phyloP scores from a whole-genome alignment of 2,888 invertebrate species.

The Acanthopleura granulata region DNA sequence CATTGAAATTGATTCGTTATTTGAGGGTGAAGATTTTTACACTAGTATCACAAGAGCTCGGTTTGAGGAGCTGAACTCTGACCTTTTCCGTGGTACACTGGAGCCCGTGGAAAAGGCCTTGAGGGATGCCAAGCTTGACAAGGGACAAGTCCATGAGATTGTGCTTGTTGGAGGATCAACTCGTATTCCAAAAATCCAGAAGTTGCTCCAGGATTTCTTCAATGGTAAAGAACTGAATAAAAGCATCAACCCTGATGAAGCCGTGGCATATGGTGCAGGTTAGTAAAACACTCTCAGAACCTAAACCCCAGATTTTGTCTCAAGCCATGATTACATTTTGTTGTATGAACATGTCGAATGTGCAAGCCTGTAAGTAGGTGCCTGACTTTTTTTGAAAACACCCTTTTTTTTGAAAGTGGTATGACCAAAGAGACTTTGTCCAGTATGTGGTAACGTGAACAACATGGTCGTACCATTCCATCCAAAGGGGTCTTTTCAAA shows the following conservation, averaged over 20 bases:
- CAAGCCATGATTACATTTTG: too few relatives aligned
- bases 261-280: slow-evolving; percentile 69
- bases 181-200: slow-evolving; percentile 97
- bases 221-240: slow-evolving; percentile 70
- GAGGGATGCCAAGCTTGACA: slow-evolving; percentile 87
- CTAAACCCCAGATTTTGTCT: too few relatives aligned
- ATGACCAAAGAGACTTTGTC: too few relatives aligned
- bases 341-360: too few relatives aligned
- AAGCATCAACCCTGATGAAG: slow-evolving; percentile 71
- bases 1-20: slow-evolving; percentile 95
- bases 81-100: slow-evolving; percentile 95
- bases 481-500: too few relatives aligned
- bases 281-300: slow-evolving; percentile 17
- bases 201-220: slow-evolving; percentile 82
- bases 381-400: too few relatives aligned
- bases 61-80: slow-evolving; percentile 96
- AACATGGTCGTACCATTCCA: too few relatives aligned
- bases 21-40: slow-evolving; percentile 96
- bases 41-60: slow-evolving; percentile 94
- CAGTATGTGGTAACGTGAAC: too few relatives aligned
- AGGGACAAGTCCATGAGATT: slow-evolving; percentile 82
- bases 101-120: slow-evolving; percentile 97
- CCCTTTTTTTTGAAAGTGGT: too few relatives aligned
- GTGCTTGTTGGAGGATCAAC: slow-evolving; percentile 91
- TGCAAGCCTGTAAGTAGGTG: too few relatives aligned